Evolutionary conservation across 2,113 vertebrate species (phyloP).

Genomic region (Centropus bengalensis): DNA sequence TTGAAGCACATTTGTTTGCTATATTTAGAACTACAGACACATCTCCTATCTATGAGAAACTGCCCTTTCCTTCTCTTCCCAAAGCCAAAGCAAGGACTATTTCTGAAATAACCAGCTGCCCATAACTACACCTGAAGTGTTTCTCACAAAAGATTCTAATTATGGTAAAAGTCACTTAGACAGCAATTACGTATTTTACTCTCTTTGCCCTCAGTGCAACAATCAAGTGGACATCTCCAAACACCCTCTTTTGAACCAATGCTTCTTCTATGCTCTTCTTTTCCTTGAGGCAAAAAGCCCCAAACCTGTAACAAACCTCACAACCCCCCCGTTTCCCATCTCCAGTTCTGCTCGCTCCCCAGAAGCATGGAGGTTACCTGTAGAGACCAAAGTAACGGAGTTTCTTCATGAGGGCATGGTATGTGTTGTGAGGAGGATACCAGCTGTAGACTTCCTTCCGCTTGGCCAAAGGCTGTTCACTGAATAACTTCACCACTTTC

Average conservation of each 20-base stretch:
- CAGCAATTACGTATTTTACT: background rate
- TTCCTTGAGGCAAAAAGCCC: background rate
- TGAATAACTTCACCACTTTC: constrained; percentile 92
- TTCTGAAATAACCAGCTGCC: background rate
- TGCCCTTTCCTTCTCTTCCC: background rate
- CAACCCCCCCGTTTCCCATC: background rate
- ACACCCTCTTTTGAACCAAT: background rate
- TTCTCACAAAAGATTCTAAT: background rate
- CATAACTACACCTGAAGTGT: background rate
- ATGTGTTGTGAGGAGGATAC: constrained; percentile 93
- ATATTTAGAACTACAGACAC: background rate
- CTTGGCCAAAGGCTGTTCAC: constrained; percentile 86
- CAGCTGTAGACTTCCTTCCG: constrained; percentile 88
- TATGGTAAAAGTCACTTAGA: background rate
- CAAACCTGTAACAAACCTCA: background rate
- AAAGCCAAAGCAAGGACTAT: background rate
- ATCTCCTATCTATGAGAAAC: background rate
- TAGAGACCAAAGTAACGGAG: constrained; percentile 91
- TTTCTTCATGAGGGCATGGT: constrained; percentile 86
- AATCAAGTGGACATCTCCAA: background rate
- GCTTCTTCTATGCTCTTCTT: background rate
- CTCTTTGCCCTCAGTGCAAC: background rate
- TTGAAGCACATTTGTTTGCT: background rate
- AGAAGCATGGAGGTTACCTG: constrained; percentile 76
- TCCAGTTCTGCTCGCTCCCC: background rate